A percentile compares a stretch with the other conserved stretches of the same genome.
Conservation (phyloP, 2,888 invertebrate species). For the Cephus pulcher region DNA sequence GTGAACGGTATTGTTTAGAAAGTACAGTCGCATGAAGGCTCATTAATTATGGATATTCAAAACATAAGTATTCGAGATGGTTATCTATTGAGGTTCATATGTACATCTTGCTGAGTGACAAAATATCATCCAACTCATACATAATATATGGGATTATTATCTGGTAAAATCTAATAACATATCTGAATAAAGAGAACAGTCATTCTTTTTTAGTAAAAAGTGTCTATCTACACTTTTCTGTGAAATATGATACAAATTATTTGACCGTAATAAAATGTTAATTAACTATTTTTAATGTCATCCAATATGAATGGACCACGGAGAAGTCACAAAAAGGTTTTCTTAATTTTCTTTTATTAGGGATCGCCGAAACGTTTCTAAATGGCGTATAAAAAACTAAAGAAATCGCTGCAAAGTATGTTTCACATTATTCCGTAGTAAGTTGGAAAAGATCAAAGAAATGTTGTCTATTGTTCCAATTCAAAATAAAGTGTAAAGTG, state of each 20-base stretch:
- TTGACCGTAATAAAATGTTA: neutral
- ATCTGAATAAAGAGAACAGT: too few species aligned
- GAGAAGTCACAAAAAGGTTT: neutral
- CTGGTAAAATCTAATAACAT: too few species aligned
- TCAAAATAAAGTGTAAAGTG: neutral
- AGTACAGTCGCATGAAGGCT: neutral
- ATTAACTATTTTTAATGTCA: neutral
- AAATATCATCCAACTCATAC: neutral
- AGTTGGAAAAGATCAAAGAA: neutral
- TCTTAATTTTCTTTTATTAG: neutral
- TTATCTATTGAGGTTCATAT: neutral
- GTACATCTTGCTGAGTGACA: neutral
- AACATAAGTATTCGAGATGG: neutral
- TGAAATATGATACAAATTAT: neutral
- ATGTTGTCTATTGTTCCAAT: neutral
- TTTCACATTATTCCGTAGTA: neutral
- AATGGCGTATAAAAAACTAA: neutral
- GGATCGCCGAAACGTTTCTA: neutral
- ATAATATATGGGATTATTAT: neutral
- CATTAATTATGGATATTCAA: neutral
- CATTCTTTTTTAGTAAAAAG: too few species aligned
- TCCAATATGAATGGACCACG: neutral
- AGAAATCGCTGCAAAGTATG: neutral
- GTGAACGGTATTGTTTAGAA: neutral
- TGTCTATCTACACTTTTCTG: neutral